A percentile compares a stretch with the other conserved stretches of the same genome.
These are phyloP conservation scores for Mesopsocus fuscifrons DNA, from an alignment of 2,888 invertebrate genomes.

Conservation along the genomic window DNA sequence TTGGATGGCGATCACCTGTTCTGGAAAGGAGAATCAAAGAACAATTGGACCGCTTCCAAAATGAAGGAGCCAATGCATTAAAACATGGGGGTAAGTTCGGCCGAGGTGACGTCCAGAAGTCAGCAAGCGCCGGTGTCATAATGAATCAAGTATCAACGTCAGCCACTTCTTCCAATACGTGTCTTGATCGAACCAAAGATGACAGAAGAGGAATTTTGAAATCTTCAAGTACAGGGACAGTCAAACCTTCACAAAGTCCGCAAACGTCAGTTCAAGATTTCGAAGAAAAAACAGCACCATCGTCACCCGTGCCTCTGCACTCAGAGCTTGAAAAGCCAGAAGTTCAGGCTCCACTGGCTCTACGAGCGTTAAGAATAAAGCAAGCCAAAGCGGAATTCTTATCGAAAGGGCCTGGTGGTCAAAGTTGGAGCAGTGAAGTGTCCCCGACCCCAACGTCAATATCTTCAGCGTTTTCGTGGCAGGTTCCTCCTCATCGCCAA, in stretches of 20 bases:
- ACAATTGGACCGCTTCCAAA: conserved; percentile 29
- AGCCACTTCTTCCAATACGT: conserved; percentile 13
- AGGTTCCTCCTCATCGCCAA: not conserved
- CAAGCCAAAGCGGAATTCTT: conserved; percentile 56
- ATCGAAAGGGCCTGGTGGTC: conserved; percentile 24
- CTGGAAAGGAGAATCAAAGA: conserved; percentile 37
- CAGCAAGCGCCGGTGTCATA: conserved; percentile 37
- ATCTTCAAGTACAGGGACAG: conserved; percentile 24
- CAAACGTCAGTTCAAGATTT: not conserved
- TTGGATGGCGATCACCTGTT: conserved; percentile 41
- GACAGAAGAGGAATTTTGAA: conserved; percentile 20
- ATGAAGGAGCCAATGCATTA: conserved; percentile 25
- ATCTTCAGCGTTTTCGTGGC: conserved; percentile 21
- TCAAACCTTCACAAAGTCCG: conserved; percentile 16
- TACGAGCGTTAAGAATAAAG: conserved; percentile 38
- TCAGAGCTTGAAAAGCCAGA: not conserved
- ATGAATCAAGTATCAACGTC: conserved; percentile 24
- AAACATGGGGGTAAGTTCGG: conserved; percentile 17
- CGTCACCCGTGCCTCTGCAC: no score
- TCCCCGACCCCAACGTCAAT: conserved; percentile 13
- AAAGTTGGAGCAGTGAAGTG: conserved; percentile 15
- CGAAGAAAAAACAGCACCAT: not conserved
- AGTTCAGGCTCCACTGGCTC: conserved; percentile 20
- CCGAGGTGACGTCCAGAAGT: conserved; percentile 40
- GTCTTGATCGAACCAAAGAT: conserved; percentile 11